Percentiles rank a stretch among this genome's conserved stretches.
Conservation (phyloP, 2,888 invertebrate species). For the Beris morrisii region DNA sequence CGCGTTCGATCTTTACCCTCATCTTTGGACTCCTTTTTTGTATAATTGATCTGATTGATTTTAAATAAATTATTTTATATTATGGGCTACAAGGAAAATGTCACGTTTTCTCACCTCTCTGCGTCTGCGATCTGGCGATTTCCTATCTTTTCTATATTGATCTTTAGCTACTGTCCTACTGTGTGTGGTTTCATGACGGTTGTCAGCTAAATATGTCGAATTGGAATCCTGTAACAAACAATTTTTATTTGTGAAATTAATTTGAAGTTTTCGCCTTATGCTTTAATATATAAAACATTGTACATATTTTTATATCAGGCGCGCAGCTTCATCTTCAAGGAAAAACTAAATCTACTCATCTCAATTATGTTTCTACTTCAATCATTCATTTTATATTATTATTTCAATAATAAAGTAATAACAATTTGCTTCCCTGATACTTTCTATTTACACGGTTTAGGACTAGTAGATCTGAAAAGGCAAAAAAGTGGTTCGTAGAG, state of each 20-base stretch:
- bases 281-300: too few species aligned
- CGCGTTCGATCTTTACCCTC: conserved; percentile 39
- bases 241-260: not conserved
- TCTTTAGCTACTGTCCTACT: conserved; percentile 4
- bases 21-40: not conserved
- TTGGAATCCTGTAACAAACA: conserved; percentile 7
- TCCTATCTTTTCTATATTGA: conserved; percentile 1
- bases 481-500: too few species aligned
- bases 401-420: too few species aligned
- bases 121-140: conserved; percentile 17
- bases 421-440: too few species aligned
- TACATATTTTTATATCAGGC: too few species aligned
- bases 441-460: too few species aligned
- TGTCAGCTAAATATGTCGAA: not conserved
- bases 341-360: too few species aligned
- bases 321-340: too few species aligned
- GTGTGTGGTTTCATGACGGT: not conserved
- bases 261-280: not conserved
- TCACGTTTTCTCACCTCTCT: not conserved
- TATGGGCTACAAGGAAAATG: not conserved
- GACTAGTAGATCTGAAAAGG: too few species aligned
- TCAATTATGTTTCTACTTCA: too few species aligned
- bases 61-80: not conserved
- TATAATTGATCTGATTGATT: not conserved
- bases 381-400: too few species aligned